phyloP scores from a whole-genome alignment of 2,113 vertebrate genomes.

The Equus quagga region DNA sequence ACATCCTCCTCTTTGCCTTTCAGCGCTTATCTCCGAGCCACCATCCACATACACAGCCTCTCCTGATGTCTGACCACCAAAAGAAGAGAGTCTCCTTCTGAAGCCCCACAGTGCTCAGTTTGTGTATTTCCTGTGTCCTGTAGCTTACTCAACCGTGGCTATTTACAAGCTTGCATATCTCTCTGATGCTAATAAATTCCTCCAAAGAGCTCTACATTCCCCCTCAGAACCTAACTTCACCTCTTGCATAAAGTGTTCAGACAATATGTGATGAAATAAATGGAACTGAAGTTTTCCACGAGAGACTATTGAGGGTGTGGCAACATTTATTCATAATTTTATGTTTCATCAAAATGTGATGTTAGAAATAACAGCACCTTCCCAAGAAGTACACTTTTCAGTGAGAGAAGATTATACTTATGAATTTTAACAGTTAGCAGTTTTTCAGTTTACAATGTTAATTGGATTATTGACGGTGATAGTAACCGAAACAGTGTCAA shows the following conservation, averaged over 20 bases:
- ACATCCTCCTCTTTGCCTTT: neutral
- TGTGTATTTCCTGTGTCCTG: neutral
- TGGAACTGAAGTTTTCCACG: neutral
- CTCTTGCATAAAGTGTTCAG: neutral
- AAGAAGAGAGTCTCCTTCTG: neutral
- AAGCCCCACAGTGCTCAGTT: neutral
- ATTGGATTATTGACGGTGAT: neutral
- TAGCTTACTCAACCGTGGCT: neutral
- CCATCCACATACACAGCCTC: neutral
- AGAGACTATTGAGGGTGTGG: neutral
- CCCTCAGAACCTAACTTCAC: neutral
- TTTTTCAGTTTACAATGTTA: neutral
- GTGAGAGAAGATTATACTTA: neutral
- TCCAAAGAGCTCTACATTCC: neutral
- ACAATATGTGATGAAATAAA: neutral
- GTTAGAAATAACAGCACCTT: neutral
- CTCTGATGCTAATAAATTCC: neutral
- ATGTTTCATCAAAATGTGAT: neutral
- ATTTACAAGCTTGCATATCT: neutral
- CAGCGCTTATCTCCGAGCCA: neutral
- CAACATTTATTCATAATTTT: neutral
- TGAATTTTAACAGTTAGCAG: constrained; percentile 21
- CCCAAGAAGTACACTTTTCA: neutral
- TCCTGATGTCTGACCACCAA: neutral
- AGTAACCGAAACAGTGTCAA: neutral